Evolutionary conservation across 2,888 invertebrate species (phyloP).

Genomic region (Fragum whitleyi): DNA sequence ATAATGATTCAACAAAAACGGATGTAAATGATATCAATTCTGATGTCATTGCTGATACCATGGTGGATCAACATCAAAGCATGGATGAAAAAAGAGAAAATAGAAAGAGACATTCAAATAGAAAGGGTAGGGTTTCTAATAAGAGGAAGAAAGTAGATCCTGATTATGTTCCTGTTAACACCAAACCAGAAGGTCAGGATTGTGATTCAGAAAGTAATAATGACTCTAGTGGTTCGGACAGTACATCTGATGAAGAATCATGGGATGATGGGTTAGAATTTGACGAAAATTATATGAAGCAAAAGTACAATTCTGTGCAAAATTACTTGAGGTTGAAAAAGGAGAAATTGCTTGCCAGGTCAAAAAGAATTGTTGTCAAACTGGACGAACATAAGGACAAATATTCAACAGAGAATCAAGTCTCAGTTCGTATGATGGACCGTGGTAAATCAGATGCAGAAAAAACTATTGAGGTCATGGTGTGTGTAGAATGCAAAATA

Average conservation of each 20-base stretch:
- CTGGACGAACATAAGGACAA: background rate
- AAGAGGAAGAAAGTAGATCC: background rate
- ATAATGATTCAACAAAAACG: no score
- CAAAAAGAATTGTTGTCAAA: background rate
- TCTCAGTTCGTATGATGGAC: background rate
- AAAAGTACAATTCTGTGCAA: no score
- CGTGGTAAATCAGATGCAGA: background rate
- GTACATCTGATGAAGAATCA: background rate
- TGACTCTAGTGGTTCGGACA: background rate
- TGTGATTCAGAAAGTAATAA: no score
- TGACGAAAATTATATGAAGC: no score
- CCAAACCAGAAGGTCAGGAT: no score
- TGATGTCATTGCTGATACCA: no score
- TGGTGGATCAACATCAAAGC: no score
- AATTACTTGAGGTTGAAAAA: background rate
- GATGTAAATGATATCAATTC: no score
- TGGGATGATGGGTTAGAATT: background rate
- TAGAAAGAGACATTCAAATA: background rate
- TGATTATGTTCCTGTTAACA: background rate
- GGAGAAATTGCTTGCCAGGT: background rate
- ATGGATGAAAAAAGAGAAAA: background rate
- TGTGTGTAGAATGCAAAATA: background rate
- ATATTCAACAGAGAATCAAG: background rate
- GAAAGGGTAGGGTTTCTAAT: background rate
- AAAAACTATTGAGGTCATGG: background rate